Percentiles rank a stretch among this genome's conserved stretches.
These are phyloP conservation scores for Danio aesculapii DNA, from an alignment of 2,797 vertebrate species.

Conservation along the genomic window DNA sequence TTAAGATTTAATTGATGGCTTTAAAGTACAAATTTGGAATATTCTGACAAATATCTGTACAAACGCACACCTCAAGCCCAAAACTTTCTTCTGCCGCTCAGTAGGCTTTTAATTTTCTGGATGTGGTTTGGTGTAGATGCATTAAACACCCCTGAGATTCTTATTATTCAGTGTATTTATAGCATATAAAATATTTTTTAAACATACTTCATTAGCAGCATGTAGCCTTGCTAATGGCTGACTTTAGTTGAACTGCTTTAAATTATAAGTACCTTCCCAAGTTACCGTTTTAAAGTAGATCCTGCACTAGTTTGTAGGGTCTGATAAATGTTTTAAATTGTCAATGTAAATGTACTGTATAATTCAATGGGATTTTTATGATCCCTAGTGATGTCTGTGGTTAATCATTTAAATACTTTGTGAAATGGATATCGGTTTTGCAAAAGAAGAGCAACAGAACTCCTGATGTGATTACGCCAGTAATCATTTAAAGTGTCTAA, in stretches of 20 bases:
- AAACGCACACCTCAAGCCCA: too few relatives aligned
- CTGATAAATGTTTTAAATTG: slow-evolving; percentile 11
- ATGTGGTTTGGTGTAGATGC: too few relatives aligned
- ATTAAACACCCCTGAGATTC: neutral
- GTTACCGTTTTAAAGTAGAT: neutral
- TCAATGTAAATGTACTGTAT: neutral
- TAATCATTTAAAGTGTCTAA: slow-evolving; percentile 32
- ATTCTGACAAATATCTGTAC: too few relatives aligned
- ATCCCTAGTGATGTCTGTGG: neutral
- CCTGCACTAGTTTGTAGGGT: neutral
- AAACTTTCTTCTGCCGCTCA: too few relatives aligned
- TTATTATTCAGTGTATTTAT: slow-evolving; percentile 1
- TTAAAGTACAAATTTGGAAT: too few relatives aligned
- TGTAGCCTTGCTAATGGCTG: neutral
- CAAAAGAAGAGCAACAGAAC: slow-evolving; percentile 13
- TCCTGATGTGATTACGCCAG: slow-evolving; percentile 31
- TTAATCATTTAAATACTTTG: slow-evolving; percentile 26
- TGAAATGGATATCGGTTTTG: slow-evolving; percentile 9
- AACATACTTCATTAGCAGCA: neutral
- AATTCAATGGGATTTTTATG: slow-evolving; percentile 10
- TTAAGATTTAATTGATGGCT: too few relatives aligned
- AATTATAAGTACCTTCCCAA: slow-evolving; percentile 12
- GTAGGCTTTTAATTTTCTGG: too few relatives aligned
- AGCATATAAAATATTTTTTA: neutral
- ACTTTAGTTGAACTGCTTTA: slow-evolving; percentile 4